Percentiles rank a stretch among this genome's conserved stretches.
Conservation (phyloP, 2,797 vertebrate species). For the Buphagus erythrorhynchus region DNA sequence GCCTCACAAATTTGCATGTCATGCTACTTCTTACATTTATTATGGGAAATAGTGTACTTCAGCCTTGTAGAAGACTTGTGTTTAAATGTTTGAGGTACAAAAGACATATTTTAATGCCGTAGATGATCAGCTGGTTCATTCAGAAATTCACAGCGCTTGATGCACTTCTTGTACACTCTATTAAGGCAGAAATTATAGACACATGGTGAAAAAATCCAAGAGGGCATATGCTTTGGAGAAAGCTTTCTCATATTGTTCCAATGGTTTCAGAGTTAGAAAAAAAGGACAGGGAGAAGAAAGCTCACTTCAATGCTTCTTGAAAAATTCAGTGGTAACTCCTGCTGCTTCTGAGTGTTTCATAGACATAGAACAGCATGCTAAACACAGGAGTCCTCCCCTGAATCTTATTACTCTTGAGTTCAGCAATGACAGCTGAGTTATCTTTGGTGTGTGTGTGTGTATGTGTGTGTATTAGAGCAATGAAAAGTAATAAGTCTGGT, state of each 20-base stretch:
- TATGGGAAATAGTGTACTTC: background rate
- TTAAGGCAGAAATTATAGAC: background rate
- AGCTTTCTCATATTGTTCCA: background rate
- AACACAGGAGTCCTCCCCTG: background rate
- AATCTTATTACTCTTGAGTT: background rate
- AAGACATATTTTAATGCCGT: background rate
- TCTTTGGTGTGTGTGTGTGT: background rate
- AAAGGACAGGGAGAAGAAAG: background rate
- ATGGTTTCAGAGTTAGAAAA: background rate
- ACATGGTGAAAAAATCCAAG: background rate
- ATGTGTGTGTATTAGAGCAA: background rate
- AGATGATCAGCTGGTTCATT: background rate
- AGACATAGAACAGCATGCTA: background rate
- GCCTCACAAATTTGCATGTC: fast-evolving
- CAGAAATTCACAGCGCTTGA: background rate
- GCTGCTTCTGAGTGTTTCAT: background rate
- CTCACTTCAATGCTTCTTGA: background rate
- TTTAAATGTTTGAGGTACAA: background rate
- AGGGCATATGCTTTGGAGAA: background rate
- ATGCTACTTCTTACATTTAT: background rate
- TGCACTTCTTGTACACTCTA: background rate
- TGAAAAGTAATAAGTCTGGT: background rate
- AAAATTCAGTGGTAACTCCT: background rate
- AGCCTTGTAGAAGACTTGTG: background rate
- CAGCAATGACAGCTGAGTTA: background rate